Evolutionary conservation across 2,888 invertebrate genomes (phyloP).

Genomic region (Eremobia ochroleuca): DNA sequence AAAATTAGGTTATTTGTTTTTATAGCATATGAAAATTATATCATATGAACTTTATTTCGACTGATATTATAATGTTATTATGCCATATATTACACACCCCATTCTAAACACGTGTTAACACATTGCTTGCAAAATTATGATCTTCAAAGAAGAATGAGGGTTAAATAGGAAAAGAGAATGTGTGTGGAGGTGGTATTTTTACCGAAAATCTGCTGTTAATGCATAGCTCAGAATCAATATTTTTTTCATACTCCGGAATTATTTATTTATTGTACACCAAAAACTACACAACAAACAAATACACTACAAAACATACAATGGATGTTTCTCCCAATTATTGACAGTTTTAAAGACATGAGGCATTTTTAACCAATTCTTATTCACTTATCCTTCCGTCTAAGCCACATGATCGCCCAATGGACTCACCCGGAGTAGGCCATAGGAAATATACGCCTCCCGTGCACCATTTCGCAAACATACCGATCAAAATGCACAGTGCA

Average conservation of each 20-base stretch:
- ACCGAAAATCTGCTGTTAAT: background rate
- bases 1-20: too few relatives aligned
- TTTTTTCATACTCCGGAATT: background rate
- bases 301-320: background rate
- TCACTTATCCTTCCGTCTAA: background rate
- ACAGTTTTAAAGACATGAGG: background rate
- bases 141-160: background rate
- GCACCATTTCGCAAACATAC: constrained; percentile 55
- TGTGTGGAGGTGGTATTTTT: too few relatives aligned
- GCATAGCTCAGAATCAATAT: background rate
- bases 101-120: background rate
- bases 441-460: constrained; percentile 15
- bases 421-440: constrained; percentile 43
- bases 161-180: background rate
- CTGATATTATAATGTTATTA: too few relatives aligned
- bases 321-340: background rate
- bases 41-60: too few relatives aligned
- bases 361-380: background rate
- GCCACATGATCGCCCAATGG: constrained; percentile 16
- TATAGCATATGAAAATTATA: too few relatives aligned
- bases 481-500: constrained; percentile 69
- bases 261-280: background rate
- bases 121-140: background rate
- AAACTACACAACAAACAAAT: background rate
- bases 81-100: too few relatives aligned